Evolutionary conservation across 1,140 invertebrate genomes (phyloP), one percentile per base, ranked within the genome.

Genomic region (Pectinophora gossypiella): DNA sequence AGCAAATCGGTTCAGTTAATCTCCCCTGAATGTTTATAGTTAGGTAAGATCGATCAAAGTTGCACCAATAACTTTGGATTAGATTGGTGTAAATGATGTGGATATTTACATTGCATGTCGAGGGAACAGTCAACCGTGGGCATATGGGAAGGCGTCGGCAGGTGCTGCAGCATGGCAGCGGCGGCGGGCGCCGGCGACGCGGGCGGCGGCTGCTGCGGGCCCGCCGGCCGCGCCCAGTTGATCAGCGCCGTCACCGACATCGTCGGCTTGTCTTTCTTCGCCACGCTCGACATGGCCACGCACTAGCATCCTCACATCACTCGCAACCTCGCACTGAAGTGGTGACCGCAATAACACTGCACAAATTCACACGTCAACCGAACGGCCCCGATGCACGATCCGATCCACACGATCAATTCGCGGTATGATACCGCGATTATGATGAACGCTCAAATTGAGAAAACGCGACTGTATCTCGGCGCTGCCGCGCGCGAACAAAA

Each of bases 201-300:
- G 48, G 73, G 78, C 63, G 68, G 72, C 63, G 72, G 77, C 52
- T 58, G 71, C 35, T 66, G 68, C 54, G 78, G 71, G 19, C 72
- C 68, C 57, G 72, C 63, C 49, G 76, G 79, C 57, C 81, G 69
- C 58, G 77, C 75, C 79, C 83, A 83, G 64, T 86, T 83, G 68
- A 95, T 94, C 76, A 95, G 93, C 65, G 93, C 93, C 64, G 93
- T 92, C 65, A 95, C 94, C 68, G 93, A 94, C 92, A 94, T 94
- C 89, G 94, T 94, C 53, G 93, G 94, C 77, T 94, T 95, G 80
- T 94, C 94, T 85, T 95, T 95, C 89, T 94, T 94, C 90, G 93
- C 91, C 93, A 94, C 69, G 65, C 76, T 80, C 58, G 84, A 84
- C 84, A 85, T 87, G 72, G 65, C 76, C 68, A 76, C 64, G 54